phyloP scores from a whole-genome alignment of 1,140 invertebrate genomes.

The Aleiodes sp. region DNA sequence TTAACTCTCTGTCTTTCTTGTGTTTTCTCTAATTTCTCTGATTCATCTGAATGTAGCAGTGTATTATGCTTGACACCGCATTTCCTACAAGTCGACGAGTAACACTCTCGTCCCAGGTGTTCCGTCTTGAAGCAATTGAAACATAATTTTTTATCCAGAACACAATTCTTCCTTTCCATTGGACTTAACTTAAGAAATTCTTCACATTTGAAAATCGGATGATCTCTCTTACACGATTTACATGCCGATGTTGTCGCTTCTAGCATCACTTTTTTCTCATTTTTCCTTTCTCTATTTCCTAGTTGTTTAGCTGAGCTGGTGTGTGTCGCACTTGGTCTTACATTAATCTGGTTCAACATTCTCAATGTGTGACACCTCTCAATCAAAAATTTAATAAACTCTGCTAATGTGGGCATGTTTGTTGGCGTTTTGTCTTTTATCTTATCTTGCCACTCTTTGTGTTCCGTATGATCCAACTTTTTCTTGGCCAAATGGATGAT shows the following conservation, averaged over 20 bases:
- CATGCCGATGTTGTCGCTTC: neutral
- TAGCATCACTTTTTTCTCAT: constrained; percentile 15
- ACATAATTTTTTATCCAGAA: constrained; percentile 30
- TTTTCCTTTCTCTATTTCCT: neutral
- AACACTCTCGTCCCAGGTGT: constrained; percentile 33
- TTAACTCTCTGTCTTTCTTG: too few species aligned
- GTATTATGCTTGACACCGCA: constrained; percentile 39
- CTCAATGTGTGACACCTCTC: neutral
- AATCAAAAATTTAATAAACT: constrained; percentile 24
- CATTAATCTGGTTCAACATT: neutral
- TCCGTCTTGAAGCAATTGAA: constrained; percentile 38
- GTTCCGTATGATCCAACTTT: constrained; percentile 28
- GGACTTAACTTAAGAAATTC: constrained; percentile 20
- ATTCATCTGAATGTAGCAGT: constrained; percentile 34
- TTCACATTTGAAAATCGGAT: constrained; percentile 24
- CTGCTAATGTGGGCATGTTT: constrained; percentile 28
- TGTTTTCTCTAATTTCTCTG: too few species aligned
- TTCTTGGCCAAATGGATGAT: constrained; percentile 36
- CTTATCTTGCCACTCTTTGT: constrained; percentile 34
- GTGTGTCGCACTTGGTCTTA: neutral
- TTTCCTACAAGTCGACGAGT: constrained; percentile 33
- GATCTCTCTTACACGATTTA: constrained; percentile 2
- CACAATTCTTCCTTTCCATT: constrained; percentile 11
- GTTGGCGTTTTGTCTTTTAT: constrained; percentile 9
- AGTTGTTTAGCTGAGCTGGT: neutral